Evolutionary conservation across 2,113 vertebrate species (phyloP).

Genomic region (Amphiprion ocellaris): DNA sequence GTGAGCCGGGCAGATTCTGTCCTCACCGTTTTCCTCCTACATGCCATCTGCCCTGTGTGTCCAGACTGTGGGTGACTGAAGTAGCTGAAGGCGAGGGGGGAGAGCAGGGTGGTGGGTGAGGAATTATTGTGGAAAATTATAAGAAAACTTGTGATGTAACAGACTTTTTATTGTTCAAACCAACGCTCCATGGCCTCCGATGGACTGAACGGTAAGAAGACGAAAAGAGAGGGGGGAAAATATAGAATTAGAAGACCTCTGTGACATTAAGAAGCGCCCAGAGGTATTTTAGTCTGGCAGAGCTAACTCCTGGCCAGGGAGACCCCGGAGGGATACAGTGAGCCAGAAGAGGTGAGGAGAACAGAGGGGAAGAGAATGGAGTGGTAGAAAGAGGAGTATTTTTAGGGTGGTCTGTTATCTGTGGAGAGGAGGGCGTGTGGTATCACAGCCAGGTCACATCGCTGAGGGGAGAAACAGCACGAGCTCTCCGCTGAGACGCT

Average conservation of each 20-base stretch:
- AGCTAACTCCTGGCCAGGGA: conserved; percentile 51
- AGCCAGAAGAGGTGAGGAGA: conserved; percentile 73
- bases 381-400: conserved; percentile 70
- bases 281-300: conserved; percentile 70
- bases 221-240: conserved; percentile 28
- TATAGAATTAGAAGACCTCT: conserved; percentile 53
- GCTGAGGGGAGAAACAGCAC: conserved; percentile 69
- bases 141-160: conserved; percentile 79
- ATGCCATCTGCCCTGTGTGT: conserved; percentile 83
- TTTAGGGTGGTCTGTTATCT: conserved; percentile 80
- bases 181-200: conserved; percentile 41
- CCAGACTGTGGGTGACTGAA: conserved; percentile 80
- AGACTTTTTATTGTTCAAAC: conserved; percentile 58
- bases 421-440: conserved; percentile 51
- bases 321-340: conserved; percentile 62
- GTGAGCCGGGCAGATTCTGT: conserved; percentile 66
- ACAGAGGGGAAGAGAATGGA: conserved; percentile 50
- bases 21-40: conserved; percentile 80
- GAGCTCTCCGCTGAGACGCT: conserved; percentile 48
- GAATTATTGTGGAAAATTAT: conserved; percentile 72
- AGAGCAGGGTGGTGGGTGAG: conserved; percentile 23
- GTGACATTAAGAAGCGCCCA: conserved; percentile 59
- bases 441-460: conserved; percentile 74
- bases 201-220: conserved; percentile 30
- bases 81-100: conserved; percentile 46